Percentiles rank a stretch among this genome's conserved stretches.
Conservation (phyloP, 1,140 invertebrate species). For the Micrasema minimum region DNA sequence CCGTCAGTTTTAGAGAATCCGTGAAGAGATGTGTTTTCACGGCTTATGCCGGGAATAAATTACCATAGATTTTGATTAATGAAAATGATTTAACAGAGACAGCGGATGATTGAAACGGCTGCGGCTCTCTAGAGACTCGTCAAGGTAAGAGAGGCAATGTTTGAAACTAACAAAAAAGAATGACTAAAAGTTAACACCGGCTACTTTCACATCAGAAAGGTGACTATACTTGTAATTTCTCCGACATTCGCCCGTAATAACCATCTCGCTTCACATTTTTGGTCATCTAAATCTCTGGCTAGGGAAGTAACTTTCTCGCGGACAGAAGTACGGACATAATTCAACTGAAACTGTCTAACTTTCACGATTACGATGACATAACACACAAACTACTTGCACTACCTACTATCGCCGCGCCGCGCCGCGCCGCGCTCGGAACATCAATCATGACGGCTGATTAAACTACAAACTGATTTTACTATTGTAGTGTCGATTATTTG, state of each 20-base stretch:
- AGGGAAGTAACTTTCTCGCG: slow-evolving; percentile 31
- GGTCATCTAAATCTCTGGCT: slow-evolving; percentile 13
- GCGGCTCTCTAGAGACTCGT: neutral
- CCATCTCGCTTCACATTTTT: slow-evolving; percentile 26
- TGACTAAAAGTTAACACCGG: slow-evolving; percentile 1
- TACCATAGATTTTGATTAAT: no score
- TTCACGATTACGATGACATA: slow-evolving; percentile 22
- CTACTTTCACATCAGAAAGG: slow-evolving; percentile 28
- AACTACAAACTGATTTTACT: no score
- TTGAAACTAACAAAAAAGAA: slow-evolving; percentile 20
- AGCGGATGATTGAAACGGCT: neutral
- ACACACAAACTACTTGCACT: neutral
- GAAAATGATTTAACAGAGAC: no score
- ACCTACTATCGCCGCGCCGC: no score
- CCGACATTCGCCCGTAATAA: slow-evolving; percentile 19
- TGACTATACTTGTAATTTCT: slow-evolving; percentile 16
- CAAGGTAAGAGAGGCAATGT: neutral
- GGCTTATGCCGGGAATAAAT: no score
- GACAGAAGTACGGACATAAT: slow-evolving; percentile 24
- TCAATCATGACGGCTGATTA: no score
- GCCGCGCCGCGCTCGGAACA: no score
- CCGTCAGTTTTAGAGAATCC: no score
- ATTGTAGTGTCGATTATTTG: no score
- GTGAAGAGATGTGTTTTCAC: no score
- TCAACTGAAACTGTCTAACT: slow-evolving; percentile 30